These are phyloP conservation scores for Tetraodon nigroviridis DNA, from an alignment of 2,113 vertebrate species.

Conservation along the genomic window DNA sequence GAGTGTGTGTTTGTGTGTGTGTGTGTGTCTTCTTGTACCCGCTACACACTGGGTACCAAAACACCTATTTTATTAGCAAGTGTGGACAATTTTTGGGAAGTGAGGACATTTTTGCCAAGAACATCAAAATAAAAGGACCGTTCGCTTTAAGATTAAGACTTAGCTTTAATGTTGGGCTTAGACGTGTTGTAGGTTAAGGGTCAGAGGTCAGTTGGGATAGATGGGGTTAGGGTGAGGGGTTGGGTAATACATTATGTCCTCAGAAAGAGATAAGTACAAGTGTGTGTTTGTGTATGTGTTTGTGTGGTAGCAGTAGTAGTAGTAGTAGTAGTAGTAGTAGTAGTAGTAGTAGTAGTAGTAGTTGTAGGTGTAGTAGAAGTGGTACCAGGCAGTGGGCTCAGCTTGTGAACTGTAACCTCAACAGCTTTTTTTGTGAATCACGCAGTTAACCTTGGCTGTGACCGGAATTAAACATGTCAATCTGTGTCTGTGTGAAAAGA, in stretches of 20 bases:
- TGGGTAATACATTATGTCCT: too few relatives aligned
- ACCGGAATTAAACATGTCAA: conserved; percentile 29
- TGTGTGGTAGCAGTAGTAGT: not conserved
- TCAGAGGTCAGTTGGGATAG: too few relatives aligned
- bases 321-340: conserved; percentile 6
- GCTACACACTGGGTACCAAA: too few relatives aligned
- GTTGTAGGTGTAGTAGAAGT: conserved; percentile 5
- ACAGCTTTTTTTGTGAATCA: conserved; percentile 42
- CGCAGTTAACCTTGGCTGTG: conserved; percentile 52
- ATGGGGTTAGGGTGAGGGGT: too few relatives aligned
- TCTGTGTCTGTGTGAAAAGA: conserved; percentile 1
- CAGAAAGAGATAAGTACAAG: not conserved
- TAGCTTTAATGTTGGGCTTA: too few relatives aligned
- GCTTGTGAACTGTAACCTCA: conserved; percentile 52
- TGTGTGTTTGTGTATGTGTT: conserved; percentile 6
- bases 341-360: conserved; percentile 21
- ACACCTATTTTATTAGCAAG: too few relatives aligned
- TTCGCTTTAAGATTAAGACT: too few relatives aligned
- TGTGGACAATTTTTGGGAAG: too few relatives aligned
- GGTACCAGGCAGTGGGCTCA: conserved; percentile 62
- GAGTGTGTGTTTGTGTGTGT: not conserved
- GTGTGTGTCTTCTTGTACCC: conserved; percentile 3
- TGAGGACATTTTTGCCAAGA: too few relatives aligned
- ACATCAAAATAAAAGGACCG: too few relatives aligned
- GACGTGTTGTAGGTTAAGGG: too few relatives aligned